A percentile compares a stretch with the other conserved stretches of the same genome.
phyloP scores from a whole-genome alignment of 64 coral and sea anemone species.

The Montipora cactus region DNA sequence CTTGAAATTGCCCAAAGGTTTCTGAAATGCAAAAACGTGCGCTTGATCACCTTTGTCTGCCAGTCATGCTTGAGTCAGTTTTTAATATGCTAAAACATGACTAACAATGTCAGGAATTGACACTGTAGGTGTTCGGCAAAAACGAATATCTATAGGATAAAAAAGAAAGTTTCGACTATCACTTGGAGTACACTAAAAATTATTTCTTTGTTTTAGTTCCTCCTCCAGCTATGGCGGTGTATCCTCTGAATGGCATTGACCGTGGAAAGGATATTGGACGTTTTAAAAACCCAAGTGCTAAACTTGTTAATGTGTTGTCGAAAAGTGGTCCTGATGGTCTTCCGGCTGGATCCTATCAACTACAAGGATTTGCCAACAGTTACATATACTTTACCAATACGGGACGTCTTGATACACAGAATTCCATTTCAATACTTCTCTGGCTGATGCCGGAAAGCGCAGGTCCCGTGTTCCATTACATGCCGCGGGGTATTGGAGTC shows the following conservation, averaged over 20 bases:
- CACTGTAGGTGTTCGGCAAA: background rate
- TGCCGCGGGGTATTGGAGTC: constrained; percentile 63
- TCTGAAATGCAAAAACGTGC: no score
- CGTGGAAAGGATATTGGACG: constrained; percentile 81
- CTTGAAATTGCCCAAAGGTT: no score
- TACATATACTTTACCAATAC: constrained; percentile 78
- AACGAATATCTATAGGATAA: background rate
- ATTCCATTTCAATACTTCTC: constrained; percentile 74
- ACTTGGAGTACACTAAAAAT: background rate
- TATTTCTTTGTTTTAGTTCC: constrained; percentile 33
- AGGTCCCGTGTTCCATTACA: constrained; percentile 84
- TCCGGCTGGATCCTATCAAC: constrained; percentile 71
- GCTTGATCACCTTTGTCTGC: no score
- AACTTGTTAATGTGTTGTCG: constrained; percentile 54
- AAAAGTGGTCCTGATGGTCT: constrained; percentile 72
- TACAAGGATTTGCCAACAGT: constrained; percentile 76
- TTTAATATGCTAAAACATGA: no score
- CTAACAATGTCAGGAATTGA: no score
- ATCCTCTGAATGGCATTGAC: constrained; percentile 67
- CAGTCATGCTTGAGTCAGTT: no score
- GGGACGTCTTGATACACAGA: constrained; percentile 73
- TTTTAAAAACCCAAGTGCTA: constrained; percentile 75
- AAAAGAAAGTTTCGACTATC: background rate
- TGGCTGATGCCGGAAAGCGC: constrained; percentile 77
- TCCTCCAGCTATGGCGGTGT: constrained; percentile 76